Evolutionary conservation across 2,797 vertebrate genomes (phyloP).

Genomic region (Syndactyla subalaris): DNA sequence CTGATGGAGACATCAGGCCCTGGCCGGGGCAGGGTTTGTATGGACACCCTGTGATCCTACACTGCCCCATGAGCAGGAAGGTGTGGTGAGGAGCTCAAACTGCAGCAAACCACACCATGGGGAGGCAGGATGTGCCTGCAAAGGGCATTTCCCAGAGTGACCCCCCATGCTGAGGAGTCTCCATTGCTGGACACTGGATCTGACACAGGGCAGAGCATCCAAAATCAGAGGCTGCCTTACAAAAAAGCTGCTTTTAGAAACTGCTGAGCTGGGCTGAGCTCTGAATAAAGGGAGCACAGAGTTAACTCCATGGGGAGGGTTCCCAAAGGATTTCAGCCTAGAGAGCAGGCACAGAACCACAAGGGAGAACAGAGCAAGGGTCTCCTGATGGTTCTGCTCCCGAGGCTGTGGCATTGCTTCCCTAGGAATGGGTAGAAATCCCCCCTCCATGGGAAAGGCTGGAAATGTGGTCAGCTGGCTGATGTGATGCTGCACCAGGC

Average conservation of each 20-base stretch:
- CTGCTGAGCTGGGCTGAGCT: slow-evolving; percentile 10
- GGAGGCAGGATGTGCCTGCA: not conserved
- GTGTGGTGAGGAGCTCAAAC: not conserved
- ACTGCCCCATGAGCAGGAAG: rapidly evolving
- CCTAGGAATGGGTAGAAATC: not conserved
- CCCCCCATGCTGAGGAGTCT: not conserved
- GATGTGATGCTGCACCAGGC: too few relatives aligned
- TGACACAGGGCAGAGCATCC: not conserved
- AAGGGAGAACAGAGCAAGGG: not conserved
- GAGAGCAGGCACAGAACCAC: not conserved
- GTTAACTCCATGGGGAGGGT: not conserved
- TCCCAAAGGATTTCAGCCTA: not conserved
- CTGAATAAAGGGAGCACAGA: not conserved
- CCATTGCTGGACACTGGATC: not conserved
- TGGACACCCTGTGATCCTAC: not conserved
- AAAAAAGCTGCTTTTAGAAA: slow-evolving; percentile 22
- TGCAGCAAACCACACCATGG: not conserved
- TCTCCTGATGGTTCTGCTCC: not conserved
- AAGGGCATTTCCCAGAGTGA: not conserved
- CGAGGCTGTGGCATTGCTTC: not conserved
- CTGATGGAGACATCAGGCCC: not conserved
- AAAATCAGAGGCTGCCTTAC: not conserved
- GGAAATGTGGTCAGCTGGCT: not conserved
- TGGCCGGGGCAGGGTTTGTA: not conserved
- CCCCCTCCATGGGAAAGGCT: not conserved